Evolutionary conservation across 2,888 invertebrate genomes (phyloP).

Genomic region (Parnassius glacialis): DNA sequence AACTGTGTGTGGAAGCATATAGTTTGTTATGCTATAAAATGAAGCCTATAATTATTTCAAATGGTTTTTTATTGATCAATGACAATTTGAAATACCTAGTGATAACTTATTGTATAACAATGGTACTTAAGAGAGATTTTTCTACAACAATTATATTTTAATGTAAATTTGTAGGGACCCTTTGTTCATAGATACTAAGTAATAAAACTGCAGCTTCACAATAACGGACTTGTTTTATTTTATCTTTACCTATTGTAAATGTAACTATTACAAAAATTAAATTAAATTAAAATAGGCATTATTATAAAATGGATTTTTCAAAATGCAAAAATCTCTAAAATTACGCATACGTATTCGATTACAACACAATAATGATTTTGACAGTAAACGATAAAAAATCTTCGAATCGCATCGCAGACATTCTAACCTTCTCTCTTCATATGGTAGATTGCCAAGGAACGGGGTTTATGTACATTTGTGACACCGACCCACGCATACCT

Average conservation of each 20-base stretch:
- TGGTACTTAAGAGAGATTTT: constrained; percentile 13
- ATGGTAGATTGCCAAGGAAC: constrained; percentile 81
- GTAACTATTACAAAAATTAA: constrained; percentile 33
- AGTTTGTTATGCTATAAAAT: too few relatives aligned
- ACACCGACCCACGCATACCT: constrained; percentile 84
- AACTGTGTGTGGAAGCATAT: too few relatives aligned
- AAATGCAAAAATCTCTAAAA: constrained; percentile 59
- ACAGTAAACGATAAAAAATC: constrained; percentile 10
- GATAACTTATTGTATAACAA: background rate
- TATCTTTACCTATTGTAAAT: constrained; percentile 26
- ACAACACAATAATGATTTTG: constrained; percentile 13
- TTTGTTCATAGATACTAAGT: constrained; percentile 21
- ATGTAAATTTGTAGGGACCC: constrained; percentile 36
- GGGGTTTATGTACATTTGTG: constrained; percentile 84
- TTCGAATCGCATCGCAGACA: constrained; percentile 3
- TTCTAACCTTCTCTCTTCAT: constrained; percentile 35
- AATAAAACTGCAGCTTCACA: constrained; percentile 10
- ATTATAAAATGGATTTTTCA: constrained; percentile 52
- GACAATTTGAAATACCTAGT: background rate
- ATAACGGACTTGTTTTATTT: constrained; percentile 48
- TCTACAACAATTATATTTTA: constrained; percentile 9
- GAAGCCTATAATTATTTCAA: too few relatives aligned
- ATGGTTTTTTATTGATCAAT: background rate
- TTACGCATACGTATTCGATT: constrained; percentile 18
- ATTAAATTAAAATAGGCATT: constrained; percentile 35